Conservation (phyloP, 2,113 vertebrate species). For the Boleophthalmus pectinirostris region DNA sequence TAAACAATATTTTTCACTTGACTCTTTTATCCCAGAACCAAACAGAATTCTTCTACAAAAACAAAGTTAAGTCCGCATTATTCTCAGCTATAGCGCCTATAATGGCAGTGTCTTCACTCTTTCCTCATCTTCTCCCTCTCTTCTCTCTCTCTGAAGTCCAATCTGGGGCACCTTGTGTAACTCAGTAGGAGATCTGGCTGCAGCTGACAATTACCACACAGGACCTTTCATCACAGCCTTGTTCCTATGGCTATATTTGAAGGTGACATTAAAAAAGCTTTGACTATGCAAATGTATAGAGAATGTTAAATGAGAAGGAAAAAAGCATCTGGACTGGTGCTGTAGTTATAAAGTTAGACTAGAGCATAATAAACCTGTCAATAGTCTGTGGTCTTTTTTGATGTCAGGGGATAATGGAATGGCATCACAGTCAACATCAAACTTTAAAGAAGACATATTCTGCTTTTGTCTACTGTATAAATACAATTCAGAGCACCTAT, state of each 20-base stretch:
- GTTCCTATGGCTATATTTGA: conserved; percentile 42
- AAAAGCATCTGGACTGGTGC: not conserved
- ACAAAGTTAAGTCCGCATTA: no score
- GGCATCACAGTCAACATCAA: no score
- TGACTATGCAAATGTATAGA: conserved; percentile 40
- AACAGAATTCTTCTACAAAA: no score
- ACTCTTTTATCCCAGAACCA: not conserved
- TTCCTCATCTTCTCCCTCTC: not conserved
- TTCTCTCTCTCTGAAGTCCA: conserved; percentile 39
- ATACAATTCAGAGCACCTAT: no score
- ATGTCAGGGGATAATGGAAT: not conserved
- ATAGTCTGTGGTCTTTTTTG: no score
- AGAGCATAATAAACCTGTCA: not conserved
- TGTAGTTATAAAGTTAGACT: not conserved
- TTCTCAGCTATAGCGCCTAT: conserved; percentile 8
- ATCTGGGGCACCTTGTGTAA: conserved; percentile 35
- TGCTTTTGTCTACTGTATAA: no score
- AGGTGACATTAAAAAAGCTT: conserved; percentile 39
- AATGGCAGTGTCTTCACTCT: conserved; percentile 31
- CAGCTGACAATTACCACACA: conserved; percentile 32
- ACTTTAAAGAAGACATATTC: no score
- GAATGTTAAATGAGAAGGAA: conserved; percentile 16
- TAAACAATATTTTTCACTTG: no score
- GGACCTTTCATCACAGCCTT: conserved; percentile 44
- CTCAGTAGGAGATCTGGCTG: conserved; percentile 49